Evolutionary conservation across 1,140 invertebrate genomes (phyloP), one percentile per base, ranked within the genome.

Genomic region (Drosophila grimshawi): DNA sequence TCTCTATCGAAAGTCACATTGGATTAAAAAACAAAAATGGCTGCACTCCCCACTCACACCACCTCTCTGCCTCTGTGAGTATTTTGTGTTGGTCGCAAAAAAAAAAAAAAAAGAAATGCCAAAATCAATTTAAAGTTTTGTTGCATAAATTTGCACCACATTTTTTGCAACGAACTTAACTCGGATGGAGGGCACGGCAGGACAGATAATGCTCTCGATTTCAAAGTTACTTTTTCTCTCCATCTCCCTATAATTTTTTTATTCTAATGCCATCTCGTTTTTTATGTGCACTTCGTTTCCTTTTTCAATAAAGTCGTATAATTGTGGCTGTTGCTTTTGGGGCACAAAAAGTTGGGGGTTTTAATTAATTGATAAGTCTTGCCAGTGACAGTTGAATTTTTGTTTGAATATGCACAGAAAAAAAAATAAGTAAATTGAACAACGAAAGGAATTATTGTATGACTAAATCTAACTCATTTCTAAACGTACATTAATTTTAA

Each of bases 101-200:
- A 33, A 33, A 39, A 8, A 39, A 39, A 2, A 8, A n/a, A n/a
- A 76, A 76, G 53, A 76, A 56, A 55, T 45, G 57, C 56, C 64
- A 78, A 86, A 86, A 86, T 86, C 66, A 81, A 86, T 86, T 86
- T 81, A 85, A 85, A 85, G 69, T 85, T 83, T 85, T 83, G 70
- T 77, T 85, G 81, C 80, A 85, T 85, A 85, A 78, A 85, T 85
- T 85, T 85, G 77, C 81, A 74, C 62, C 74, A 70, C 73, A 83
- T 63, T 78, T 82, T 81, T 78, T 61, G 72, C 72, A 75, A 56
- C 59, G 35, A 64, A 61, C 49, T 7, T 32, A 53, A 41, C 27
- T 48, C 4, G 8, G 32, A 3, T 27, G 52, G 29, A 30, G 57
- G 30, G 19, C 27, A 8, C 1, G 19, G 19, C 19, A 1, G 19